Conservation (phyloP, 2,797 vertebrate genomes). For the Salarias fasciatus region DNA sequence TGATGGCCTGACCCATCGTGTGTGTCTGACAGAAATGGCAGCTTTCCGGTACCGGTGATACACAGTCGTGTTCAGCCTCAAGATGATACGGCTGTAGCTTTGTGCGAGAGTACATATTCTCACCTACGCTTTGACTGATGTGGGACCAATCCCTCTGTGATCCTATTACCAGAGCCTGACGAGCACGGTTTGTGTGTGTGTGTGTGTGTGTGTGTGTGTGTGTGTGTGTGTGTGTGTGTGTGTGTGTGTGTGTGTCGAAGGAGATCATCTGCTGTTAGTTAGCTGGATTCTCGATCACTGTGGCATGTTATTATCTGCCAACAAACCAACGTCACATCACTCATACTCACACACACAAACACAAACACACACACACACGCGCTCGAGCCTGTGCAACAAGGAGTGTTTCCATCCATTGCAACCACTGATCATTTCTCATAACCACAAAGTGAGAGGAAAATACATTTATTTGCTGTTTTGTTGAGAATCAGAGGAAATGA, state of each 20-base stretch:
- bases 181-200: constrained; percentile 22
- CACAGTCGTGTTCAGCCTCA: constrained; percentile 44
- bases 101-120: constrained; percentile 44
- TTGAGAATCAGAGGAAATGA: neutral
- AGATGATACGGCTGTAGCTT: constrained; percentile 29
- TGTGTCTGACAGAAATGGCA: constrained; percentile 47
- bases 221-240: constrained; percentile 10
- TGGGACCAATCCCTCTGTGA: constrained; percentile 59
- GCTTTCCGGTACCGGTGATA: constrained; percentile 56
- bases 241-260: constrained; percentile 59
- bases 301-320: constrained; percentile 84
- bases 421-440: constrained; percentile 3
- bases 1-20: constrained; percentile 51
- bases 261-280: constrained; percentile 82
- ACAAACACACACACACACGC: constrained; percentile 3
- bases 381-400: too few species aligned
- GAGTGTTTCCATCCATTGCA: neutral
- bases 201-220: constrained; percentile 42
- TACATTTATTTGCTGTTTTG: neutral
- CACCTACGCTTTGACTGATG: constrained; percentile 62
- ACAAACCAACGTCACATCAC: constrained; percentile 62
- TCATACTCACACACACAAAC: constrained; percentile 48
- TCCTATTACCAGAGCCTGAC: constrained; percentile 67
- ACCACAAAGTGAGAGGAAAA: neutral
- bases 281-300: constrained; percentile 83